Evolutionary conservation across 2,113 vertebrate genomes (phyloP), one percentile per base, ranked within the genome.

Genomic region (Malurus melanocephalus): DNA sequence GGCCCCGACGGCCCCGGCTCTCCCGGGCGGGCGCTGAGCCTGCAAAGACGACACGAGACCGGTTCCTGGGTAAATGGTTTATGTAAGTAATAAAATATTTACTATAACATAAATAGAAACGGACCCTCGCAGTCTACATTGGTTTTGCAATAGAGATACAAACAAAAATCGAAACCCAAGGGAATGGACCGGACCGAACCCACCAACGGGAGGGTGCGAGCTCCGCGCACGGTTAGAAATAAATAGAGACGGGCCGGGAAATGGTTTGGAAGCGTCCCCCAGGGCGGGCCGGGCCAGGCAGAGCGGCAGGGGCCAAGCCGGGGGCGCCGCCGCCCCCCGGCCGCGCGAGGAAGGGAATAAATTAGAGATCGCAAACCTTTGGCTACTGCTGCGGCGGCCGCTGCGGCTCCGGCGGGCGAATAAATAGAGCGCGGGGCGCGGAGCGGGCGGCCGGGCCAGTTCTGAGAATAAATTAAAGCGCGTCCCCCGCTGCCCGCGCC

Each of bases 61-160:
- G 97, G 95, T 98, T 96, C 98, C 98, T 98, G 98, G 98, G 98
- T 99, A 99, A 98, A 99, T 98, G 98, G 98, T 99, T 99, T 99
- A 99, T 99, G 99, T 98, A 98, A 99, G 98, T 99, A 99, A 99
- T 99, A 99, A 99, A 99, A 99, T 99, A 99, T 99, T 97, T 98
- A 99, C 99, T 99, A 99, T 98, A 99, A 99, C 99, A 99, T 99
- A 99, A 99, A 99, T 99, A 99, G 98, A 98, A 99, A 99, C 98
- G 98, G 97, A 98, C 99, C 98, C 98, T 99, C 98, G 98, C 98
- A 98, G 98, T 99, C 98, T 98, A 99, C 98, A 98, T 97, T 97
- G 95, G 98, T 94, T 98, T 98, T 95, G 98, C 98, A 98, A 98
- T 97, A 98, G 98, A 98, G 98, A 98, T 98, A 98, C 98, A 98